Base-by-base conservation (phyloP, 1,140 invertebrate species). In the Paraescarpia echinospica region DNA sequence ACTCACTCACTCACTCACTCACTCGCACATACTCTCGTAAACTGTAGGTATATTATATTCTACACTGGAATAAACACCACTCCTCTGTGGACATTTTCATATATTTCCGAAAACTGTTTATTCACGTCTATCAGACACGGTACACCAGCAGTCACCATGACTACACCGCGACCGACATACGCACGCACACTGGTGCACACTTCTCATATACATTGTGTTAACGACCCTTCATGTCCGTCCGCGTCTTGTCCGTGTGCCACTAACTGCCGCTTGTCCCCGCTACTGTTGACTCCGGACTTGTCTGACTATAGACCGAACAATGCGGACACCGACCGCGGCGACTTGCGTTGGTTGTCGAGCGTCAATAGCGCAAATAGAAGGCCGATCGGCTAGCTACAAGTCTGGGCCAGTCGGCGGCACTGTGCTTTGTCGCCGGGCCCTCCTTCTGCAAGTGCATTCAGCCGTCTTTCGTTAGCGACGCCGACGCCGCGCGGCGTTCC, bases 1-100 rank as follows among this genome's bases (percentile, higher is more conserved):
- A 90, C 89, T 5, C 89, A 90, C 89, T 5, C 89, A 90, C 89
- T 27, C 89, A 90, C 89, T 34, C 89, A 77, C 89, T 27, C 89
- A 90, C 89, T 27, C 89, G n/a, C 89, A 18, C 89, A 90, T 31
- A 18, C 89, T n/a, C n/a, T 18, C 89, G 18, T 34, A 6, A 2
- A 41, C 41, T 41, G 12, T 12, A 41, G 41, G 4, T 41, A 4
- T 41, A 41, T 41, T 41, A 6, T 12, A 41, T 41, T 41, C 41
- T 12, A 41, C 41, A 41, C 41, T 4, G 41, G 4, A 41, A 41
- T 41, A 41, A 41, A 41, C 41, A 6, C 41, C 41, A 12, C 41
- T 41, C 12, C 41, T 41, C 41, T 41, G 41, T 41, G 41, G 12
- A 41, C 41, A 41, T 41, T 41, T n/a, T 90, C 9, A 90, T 12